These are phyloP conservation scores for Siniperca chuatsi DNA, from an alignment of 2,113 vertebrate species.

Conservation along the genomic window DNA sequence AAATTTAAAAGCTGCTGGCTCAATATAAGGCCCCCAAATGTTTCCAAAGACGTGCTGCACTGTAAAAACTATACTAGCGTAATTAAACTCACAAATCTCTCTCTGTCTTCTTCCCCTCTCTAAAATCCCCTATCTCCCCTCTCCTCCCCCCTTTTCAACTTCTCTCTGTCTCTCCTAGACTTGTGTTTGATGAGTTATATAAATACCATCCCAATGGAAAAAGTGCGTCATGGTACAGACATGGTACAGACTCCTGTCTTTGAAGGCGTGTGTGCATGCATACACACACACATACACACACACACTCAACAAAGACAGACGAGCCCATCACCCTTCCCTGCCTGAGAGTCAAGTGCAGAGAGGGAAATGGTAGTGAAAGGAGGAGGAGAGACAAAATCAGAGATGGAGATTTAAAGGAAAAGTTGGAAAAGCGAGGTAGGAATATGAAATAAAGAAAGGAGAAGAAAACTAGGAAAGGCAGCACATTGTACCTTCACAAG, in stretches of 20 bases:
- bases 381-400: not conserved
- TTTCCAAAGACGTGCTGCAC: conserved; percentile 65
- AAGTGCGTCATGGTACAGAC: conserved; percentile 81
- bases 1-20: conserved; percentile 66
- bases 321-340: conserved; percentile 28
- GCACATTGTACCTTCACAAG: too few species aligned
- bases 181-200: conserved; percentile 82
- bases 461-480: not conserved
- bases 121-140: conserved; percentile 44
- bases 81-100: conserved; percentile 81
- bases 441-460: not conserved
- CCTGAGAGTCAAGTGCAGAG: conserved; percentile 47
- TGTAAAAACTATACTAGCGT: conserved; percentile 76
- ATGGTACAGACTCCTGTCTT: conserved; percentile 77
- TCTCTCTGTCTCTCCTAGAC: conserved; percentile 63
- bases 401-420: conserved; percentile 2
- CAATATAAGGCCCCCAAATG: conserved; percentile 64
- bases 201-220: conserved; percentile 85
- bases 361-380: not conserved
- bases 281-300: conserved; percentile 29
- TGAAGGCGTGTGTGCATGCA: conserved; percentile 40
- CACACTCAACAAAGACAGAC: conserved; percentile 27
- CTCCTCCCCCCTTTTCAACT: conserved; percentile 43
- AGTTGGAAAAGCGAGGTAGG: not conserved
- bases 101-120: conserved; percentile 46